phyloP scores from a whole-genome alignment of 2,888 invertebrate species.

The Mactromeris polynyma region DNA sequence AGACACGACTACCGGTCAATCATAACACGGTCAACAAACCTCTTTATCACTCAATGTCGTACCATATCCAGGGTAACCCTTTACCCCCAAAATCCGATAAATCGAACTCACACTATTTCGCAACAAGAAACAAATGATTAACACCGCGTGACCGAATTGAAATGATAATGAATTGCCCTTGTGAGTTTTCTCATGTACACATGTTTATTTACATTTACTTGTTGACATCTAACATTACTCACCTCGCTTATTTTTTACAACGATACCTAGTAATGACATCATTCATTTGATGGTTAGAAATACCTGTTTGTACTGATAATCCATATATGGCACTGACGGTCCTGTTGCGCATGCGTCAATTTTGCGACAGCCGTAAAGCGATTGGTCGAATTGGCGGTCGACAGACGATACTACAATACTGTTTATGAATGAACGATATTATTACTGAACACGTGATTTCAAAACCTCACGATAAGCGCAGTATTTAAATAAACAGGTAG shows the following conservation, averaged over 20 bases:
- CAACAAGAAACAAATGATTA: background rate
- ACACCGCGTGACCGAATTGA: background rate
- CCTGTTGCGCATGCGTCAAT: slow-evolving; percentile 18
- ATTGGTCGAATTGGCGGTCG: background rate
- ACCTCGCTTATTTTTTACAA: background rate
- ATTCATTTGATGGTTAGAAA: background rate
- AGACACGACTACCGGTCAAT: too few species aligned
- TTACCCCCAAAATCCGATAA: background rate
- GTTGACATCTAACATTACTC: background rate
- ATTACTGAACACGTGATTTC: background rate
- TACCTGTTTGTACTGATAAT: slow-evolving; percentile 22
- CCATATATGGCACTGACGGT: slow-evolving; percentile 7
- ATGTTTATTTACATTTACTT: slow-evolving; percentile 10
- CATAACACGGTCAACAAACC: too few species aligned
- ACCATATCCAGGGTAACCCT: too few species aligned
- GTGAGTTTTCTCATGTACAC: background rate
- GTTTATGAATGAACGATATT: slow-evolving; percentile 4
- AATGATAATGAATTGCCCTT: background rate
- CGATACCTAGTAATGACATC: slow-evolving; percentile 18
- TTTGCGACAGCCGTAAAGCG: background rate
- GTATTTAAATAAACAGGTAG: background rate
- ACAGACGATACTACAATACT: background rate
- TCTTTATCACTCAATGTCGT: too few species aligned
- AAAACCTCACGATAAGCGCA: background rate
- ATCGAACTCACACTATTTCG: background rate